These are phyloP conservation scores for Lophura swinhoii DNA, from an alignment of 2,797 vertebrate species.

Conservation along the genomic window DNA sequence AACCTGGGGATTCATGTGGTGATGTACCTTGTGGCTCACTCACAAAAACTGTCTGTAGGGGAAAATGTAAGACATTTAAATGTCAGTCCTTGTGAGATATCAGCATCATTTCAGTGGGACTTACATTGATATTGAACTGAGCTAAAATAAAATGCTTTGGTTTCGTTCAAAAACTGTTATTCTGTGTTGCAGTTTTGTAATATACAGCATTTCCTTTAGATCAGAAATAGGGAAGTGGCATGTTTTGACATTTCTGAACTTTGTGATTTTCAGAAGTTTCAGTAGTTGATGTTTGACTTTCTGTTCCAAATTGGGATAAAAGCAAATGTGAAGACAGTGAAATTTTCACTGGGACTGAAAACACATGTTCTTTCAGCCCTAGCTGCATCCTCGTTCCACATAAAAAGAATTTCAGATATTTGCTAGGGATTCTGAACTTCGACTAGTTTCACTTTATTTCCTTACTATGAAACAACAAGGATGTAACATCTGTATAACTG, in stretches of 20 bases:
- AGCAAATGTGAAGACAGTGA: conserved; percentile 55
- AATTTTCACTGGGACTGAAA: conserved; percentile 67
- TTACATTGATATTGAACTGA: background rate
- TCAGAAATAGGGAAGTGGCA: conserved; percentile 45
- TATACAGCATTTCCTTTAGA: conserved; percentile 51
- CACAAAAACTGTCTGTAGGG: background rate
- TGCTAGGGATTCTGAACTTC: conserved; percentile 38
- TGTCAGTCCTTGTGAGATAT: background rate
- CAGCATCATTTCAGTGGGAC: background rate
- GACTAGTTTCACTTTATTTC: conserved; percentile 19
- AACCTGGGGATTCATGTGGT: accelerated
- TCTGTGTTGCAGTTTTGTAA: conserved; percentile 36
- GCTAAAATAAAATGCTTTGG: conserved; percentile 1
- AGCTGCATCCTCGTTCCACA: conserved; percentile 23
- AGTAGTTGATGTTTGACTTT: conserved; percentile 48
- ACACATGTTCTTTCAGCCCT: conserved; percentile 58
- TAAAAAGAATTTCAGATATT: conserved; percentile 58
- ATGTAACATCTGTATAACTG: background rate
- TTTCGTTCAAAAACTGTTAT: conserved; percentile 42
- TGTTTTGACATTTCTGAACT: conserved; percentile 67
- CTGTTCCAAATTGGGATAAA: conserved; percentile 57
- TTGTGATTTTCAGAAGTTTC: conserved; percentile 60
- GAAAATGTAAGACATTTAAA: background rate
- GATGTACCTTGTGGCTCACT: background rate
- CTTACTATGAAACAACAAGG: background rate